Percentiles rank a stretch among this genome's conserved stretches.
Evolutionary conservation across 2,888 invertebrate species (phyloP).

Genomic region (Syritta pipiens): DNA sequence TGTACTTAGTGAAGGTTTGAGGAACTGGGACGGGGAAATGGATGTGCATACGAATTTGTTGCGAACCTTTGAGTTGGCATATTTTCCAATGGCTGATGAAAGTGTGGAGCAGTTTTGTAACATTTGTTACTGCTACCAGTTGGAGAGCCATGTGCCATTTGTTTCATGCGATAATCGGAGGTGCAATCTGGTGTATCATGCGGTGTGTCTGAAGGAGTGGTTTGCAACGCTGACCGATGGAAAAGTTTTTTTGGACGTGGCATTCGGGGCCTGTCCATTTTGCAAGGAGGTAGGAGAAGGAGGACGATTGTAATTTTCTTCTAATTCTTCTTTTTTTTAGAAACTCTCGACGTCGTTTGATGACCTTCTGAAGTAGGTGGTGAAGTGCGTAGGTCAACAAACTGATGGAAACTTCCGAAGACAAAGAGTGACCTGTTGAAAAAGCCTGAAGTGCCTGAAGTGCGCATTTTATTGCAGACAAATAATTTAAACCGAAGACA

Average conservation of each 20-base stretch:
- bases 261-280: conserved; percentile 77
- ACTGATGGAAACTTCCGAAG: neutral
- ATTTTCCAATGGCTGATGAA: conserved; percentile 76
- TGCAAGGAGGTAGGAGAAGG: conserved; percentile 76
- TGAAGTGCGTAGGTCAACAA: no score
- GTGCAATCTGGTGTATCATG: conserved; percentile 77
- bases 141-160: conserved; percentile 76
- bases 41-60: conserved; percentile 78
- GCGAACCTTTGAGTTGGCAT: conserved; percentile 77
- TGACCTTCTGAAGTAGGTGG: conserved; percentile 72
- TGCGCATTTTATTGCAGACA: no score
- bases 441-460: no score
- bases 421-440: neutral
- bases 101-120: conserved; percentile 73
- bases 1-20: conserved; percentile 74
- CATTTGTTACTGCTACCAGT: conserved; percentile 76
- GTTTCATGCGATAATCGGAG: conserved; percentile 77
- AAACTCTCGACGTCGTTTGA: conserved; percentile 78
- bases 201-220: conserved; percentile 77
- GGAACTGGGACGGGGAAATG: conserved; percentile 76
- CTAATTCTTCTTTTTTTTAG: conserved; percentile 71
- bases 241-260: conserved; percentile 76
- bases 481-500: no score
- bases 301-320: neutral
- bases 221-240: conserved; percentile 76